Evolutionary conservation across 2,888 invertebrate species (phyloP).

Genomic region (Xestobium rufovillosum): DNA sequence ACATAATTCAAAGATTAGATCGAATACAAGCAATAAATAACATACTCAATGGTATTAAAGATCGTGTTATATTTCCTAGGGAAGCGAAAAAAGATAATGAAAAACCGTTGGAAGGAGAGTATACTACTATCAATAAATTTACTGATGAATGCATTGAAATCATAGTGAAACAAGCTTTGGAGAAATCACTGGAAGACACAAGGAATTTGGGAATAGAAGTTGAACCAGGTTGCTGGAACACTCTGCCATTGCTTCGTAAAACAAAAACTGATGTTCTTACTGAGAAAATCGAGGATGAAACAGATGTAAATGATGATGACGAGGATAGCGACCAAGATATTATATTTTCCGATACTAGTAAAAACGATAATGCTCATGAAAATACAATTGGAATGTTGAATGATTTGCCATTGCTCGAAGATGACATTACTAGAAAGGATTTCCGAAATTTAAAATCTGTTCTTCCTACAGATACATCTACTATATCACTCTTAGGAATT

Average conservation of each 20-base stretch:
- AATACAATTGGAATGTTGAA: constrained; percentile 1
- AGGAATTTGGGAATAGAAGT: constrained; percentile 3
- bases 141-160: no score
- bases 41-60: neutral
- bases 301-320: neutral
- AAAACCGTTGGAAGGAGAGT: neutral
- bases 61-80: constrained; percentile 2
- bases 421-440: no score
- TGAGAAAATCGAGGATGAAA: constrained; percentile 1
- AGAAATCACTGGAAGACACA: neutral
- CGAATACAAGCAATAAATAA: constrained; percentile 9
- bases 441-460: constrained; percentile 1
- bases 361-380: neutral
- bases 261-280: constrained; percentile 6
- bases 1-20: constrained; percentile 7
- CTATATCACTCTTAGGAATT: constrained; percentile 7
- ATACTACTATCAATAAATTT: neutral
- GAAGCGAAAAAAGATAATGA: constrained; percentile 1
- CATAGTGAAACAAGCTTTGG: neutral
- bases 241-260: constrained; percentile 1
- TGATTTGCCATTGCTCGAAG: constrained; percentile 10
- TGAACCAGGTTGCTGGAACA: no score
- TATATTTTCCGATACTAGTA: neutral
- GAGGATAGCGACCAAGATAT: neutral
- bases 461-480: constrained; percentile 14